These are phyloP conservation scores for Petrocephalus schoutedeni DNA, from an alignment of 2,797 vertebrate species.

Conservation along the genomic window DNA sequence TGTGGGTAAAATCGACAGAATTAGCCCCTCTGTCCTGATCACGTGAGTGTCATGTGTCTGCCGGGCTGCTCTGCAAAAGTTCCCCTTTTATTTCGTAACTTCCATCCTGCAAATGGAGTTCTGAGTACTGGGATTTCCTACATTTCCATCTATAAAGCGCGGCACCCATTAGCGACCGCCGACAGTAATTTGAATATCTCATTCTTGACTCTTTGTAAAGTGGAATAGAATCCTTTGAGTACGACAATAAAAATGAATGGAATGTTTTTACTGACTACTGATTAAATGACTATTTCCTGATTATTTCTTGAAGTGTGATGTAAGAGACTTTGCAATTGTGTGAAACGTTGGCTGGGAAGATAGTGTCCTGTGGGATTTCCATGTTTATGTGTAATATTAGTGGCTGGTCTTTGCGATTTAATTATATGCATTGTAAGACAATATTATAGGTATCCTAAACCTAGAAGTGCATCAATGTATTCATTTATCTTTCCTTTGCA, in stretches of 20 bases:
- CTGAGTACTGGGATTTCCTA: background rate
- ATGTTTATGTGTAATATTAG: background rate
- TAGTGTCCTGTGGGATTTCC: background rate
- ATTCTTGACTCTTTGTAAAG: background rate
- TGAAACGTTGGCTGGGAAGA: background rate
- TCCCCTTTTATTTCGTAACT: background rate
- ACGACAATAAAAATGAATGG: background rate
- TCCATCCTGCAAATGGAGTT: background rate
- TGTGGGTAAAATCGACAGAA: background rate
- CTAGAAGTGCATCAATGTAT: background rate
- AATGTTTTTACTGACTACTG: background rate
- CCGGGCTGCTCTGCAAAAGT: background rate
- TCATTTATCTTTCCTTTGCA: background rate
- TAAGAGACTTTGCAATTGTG: background rate
- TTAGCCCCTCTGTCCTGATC: background rate
- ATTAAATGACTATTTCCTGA: background rate
- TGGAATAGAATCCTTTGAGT: background rate
- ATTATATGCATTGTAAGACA: background rate
- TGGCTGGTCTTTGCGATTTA: background rate
- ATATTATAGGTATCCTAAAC: background rate
- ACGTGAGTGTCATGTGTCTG: background rate
- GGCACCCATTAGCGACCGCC: background rate
- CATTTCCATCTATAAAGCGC: background rate
- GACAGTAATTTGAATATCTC: background rate
- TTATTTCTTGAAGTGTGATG: conserved; percentile 3